Evolutionary conservation across 1,140 invertebrate species (phyloP).

Genomic region (Limonius californicus): DNA sequence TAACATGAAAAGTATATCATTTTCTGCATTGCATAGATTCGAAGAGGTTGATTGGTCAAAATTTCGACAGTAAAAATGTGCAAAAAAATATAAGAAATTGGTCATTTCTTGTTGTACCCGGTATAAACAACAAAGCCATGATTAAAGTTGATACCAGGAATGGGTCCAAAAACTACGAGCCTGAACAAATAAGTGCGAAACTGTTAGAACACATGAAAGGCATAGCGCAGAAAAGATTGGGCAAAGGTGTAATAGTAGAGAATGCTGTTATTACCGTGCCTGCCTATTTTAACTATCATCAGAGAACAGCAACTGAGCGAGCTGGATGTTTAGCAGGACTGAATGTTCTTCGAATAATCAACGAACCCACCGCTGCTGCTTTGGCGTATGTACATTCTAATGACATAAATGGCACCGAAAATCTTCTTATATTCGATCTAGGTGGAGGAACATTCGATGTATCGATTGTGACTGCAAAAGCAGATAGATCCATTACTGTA

Average conservation of each 20-base stretch:
- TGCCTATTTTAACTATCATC: conserved; percentile 95
- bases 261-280: conserved; percentile 95
- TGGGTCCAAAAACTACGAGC: conserved; percentile 91
- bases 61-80: conserved; percentile 91
- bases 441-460: conserved; percentile 78
- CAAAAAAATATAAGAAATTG: conserved; percentile 88
- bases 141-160: conserved; percentile 62
- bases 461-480: conserved; percentile 49
- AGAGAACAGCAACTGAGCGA: conserved; percentile 82
- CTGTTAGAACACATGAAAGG: conserved; percentile 95
- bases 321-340: conserved; percentile 92
- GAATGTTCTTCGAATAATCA: conserved; percentile 86
- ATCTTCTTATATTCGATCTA: conserved; percentile 79
- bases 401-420: conserved; percentile 59
- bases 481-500: conserved; percentile 88
- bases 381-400: conserved; percentile 98
- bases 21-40: conserved; percentile 77
- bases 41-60: conserved; percentile 90
- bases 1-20: too few relatives aligned
- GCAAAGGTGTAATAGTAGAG: conserved; percentile 51
- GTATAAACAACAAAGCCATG: conserved; percentile 56
- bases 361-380: conserved; percentile 96
- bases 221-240: conserved; percentile 87
- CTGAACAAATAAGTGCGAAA: conserved; percentile 94
- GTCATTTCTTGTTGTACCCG: conserved; percentile 66